Evolutionary conservation across 2,113 vertebrate genomes (phyloP), one percentile per base, ranked within the genome.

Genomic region (Toxotes jaculatrix): DNA sequence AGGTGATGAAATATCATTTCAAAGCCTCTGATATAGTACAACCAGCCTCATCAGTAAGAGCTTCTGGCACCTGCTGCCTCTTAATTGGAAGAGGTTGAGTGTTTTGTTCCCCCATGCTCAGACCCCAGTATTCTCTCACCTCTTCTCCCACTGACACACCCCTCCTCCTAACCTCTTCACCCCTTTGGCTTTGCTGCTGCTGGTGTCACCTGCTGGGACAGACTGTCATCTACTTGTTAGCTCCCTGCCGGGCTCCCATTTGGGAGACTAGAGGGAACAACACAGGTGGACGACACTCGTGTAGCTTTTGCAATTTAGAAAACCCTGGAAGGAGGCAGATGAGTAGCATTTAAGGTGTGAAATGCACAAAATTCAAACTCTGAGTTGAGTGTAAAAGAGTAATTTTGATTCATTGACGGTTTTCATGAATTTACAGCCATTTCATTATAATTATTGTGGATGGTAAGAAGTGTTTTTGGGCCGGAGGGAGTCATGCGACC

Each of bases 181-280:
- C 79, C 1, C 32, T 45, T 36, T 4, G 34, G 68, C 47, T 85
- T 75, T 80, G 80, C 82, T 78, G 51, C 59, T 51, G 47, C 45
- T 31, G 34, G 51, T 79, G 42, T 80, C 84, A 55, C 87, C 88
- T 10, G 47, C 91, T 82, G 88, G 64, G 87, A 71, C 63, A 63
- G 53, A 65, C 68, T 85, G 79, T 70, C 84, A 87, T 79, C 74
- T 55, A 64, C 79, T 84, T 85, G 79, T 87, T 87, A 78, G 74
- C 68, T 60, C 66, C 79, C 86, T 32, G 43, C 72, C 5, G 43
- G 74, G 74, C 3, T 16, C 11, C 78, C 82, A 82, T 87, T 88
- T 86, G 79, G 69, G 62, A 19, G 17, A n/a, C 69, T 67, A 40
- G 45, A 38, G 66, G 56, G 21, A 75, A 45, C 2, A 40, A 65